Evolutionary conservation across 2,113 vertebrate species (phyloP), one percentile per base, ranked within the genome.

Genomic region (Heterocephalus glaber): DNA sequence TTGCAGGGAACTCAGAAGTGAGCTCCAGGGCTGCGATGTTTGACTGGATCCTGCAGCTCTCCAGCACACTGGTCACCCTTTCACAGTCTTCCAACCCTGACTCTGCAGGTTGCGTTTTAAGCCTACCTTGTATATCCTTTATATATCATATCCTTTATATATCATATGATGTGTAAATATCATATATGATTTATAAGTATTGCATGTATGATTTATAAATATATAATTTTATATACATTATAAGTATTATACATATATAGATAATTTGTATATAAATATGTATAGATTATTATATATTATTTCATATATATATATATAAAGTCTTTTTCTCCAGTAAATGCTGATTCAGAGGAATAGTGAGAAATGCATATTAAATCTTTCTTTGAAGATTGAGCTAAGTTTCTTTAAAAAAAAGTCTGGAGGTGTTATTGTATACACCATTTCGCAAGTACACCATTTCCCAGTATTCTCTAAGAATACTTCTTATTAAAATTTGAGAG

Each of bases 341-440:
- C 54, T 56, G 22, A 26, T 74, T 13, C 38, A 19, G 2, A 9
- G 24, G 4, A 24, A 38, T 33, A 60, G 14, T 60, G 4, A 30
- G 22, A 52, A 17, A 47, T 85, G 4, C 2, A 66, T 54, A 2
- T 17, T 90, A 4, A 30, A 14, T 54, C 11, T 44, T 63, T 49
- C 7, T 72, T 35, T 54, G 8, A 74, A 33, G 65, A 87, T 13
- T 44, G 22, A 81, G 11, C 3, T 49, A 70, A 70, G 3, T 79
- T 35, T 38, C 44, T 72, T 72, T 7, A 6, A 54, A 61, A 84
- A 13, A 52, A 20, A 74, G 11, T 70, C 22, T 63, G 4, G 41
- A 16, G 16, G 2, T 66, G 6, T n/a, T 47, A 13, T 13, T 28
- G 19, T 33, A 7, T 9, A 74, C 7, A 68, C 2, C 1, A 2